Evolutionary conservation across 2,797 vertebrate species (phyloP), one percentile per base, ranked within the genome.

Genomic region (Natrix natrix): DNA sequence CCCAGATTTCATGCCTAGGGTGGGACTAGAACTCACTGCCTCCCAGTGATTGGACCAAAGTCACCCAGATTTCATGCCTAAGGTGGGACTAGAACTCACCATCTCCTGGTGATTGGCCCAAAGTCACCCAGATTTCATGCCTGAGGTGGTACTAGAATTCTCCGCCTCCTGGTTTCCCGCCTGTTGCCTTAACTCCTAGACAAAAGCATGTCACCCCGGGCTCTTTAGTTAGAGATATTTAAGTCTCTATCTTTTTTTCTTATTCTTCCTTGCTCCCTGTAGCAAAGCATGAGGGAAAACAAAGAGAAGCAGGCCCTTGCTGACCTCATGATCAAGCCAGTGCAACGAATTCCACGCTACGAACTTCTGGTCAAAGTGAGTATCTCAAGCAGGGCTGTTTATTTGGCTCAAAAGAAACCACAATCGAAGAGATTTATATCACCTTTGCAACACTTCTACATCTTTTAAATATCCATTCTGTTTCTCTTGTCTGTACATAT

Each of bases 221-320:
- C 83, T 61, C 4, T 13, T 63, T 0, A 10, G 12, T 12, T 6
- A 43, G 5, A 2, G 8, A 3, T 2, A n/a, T 54, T 89, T 54
- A 28, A 28, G 37, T 14, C 13, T 54, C 69, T 52, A 52, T 11
- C 2, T 26, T 63, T 17, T 55, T 56, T 87, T 56, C 32, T 11
- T 37, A 0, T 69, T 0, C 43, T 91, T 93, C 37, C 95, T 0
- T 48, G 90, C 93, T 32, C 95, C 93, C 87, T 91, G 95, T 97
- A 99, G 99, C 99, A 99, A 99, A 99, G 98, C 97, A 99, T 99
- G 98, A 96, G 99, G 32, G 99, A 99, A 97, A 99, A 99, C 98
- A 99, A 99, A 95, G 99, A 99, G 97, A 99, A 99, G 95, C 99
- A 99, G 95, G 99, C 98, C 0, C 98, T 99, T 87, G 99, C 98